phyloP scores from a whole-genome alignment of 2,113 vertebrate genomes.

The Macroglossus sobrinus region DNA sequence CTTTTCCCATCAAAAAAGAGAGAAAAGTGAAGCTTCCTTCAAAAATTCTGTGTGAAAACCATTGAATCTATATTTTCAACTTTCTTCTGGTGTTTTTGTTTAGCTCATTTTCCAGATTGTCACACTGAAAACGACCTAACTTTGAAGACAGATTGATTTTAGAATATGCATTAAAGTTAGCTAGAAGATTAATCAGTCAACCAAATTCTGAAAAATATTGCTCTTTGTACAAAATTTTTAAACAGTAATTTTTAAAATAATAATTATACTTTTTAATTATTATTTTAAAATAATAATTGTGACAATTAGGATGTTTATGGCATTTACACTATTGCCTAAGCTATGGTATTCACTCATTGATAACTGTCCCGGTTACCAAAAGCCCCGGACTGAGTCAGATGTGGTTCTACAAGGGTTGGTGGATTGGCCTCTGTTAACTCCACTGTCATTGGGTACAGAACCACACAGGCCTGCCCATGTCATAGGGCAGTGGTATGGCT shows the following conservation, averaged over 20 bases:
- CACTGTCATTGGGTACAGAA: not conserved
- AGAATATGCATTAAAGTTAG: not conserved
- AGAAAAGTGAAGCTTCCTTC: not conserved
- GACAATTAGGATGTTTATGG: not conserved
- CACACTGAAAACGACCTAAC: not conserved
- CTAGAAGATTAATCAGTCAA: no score
- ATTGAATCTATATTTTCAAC: not conserved
- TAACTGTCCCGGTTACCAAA: not conserved
- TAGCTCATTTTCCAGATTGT: not conserved
- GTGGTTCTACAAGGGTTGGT: accelerated
- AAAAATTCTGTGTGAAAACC: not conserved
- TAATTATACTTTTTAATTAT: not conserved
- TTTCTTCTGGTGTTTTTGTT: not conserved
- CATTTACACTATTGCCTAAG: not conserved
- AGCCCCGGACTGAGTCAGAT: not conserved
- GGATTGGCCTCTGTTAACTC: not conserved
- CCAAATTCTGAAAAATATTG: not conserved
- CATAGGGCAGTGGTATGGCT: accelerated
- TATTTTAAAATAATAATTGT: not conserved
- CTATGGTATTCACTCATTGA: not conserved
- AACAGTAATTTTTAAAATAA: not conserved
- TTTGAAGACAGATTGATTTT: not conserved
- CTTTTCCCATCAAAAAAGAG: not conserved
- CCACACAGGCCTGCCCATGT: not conserved
- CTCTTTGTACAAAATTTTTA: not conserved